Percentiles rank a stretch among this genome's conserved stretches.
These are phyloP conservation scores for Pseudococcus jackbeardsleyi DNA, from an alignment of 2,888 invertebrate genomes.

Conservation along the genomic window DNA sequence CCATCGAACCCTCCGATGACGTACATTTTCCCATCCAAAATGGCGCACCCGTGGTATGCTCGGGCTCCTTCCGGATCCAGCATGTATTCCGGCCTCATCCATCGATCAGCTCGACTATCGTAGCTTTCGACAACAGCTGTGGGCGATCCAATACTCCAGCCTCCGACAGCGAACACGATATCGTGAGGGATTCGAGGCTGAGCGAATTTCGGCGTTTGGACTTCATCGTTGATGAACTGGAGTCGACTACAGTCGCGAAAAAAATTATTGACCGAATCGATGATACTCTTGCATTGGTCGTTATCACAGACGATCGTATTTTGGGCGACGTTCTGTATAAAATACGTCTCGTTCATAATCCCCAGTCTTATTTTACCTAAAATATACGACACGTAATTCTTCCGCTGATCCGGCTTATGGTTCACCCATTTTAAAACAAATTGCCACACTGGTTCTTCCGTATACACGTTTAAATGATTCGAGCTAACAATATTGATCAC, in stretches of 20 bases:
- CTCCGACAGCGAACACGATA: conserved; percentile 87
- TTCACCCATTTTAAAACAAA: conserved; percentile 65
- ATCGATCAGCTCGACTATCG: conserved; percentile 89
- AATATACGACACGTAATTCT: conserved; percentile 47
- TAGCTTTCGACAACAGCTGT: conserved; percentile 88
- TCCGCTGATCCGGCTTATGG: conserved; percentile 46
- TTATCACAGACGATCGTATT: conserved; percentile 88
- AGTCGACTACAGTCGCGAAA: conserved; percentile 56
- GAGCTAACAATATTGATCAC: conserved; percentile 60
- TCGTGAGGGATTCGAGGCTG: conserved; percentile 84
- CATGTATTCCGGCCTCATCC: conserved; percentile 74
- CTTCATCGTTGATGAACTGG: conserved; percentile 56
- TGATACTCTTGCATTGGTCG: conserved; percentile 87
- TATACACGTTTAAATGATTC: conserved; percentile 65
- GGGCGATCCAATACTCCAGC: conserved; percentile 82
- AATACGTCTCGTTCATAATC: conserved; percentile 65
- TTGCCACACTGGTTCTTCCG: conserved; percentile 66
- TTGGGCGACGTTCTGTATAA: conserved; percentile 63
- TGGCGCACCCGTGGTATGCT: conserved; percentile 94
- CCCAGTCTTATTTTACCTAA: conserved; percentile 65
- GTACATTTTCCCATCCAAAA: conserved; percentile 86
- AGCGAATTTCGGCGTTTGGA: conserved; percentile 82
- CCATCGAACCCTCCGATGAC: conserved; percentile 95
- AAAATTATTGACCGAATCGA: conserved; percentile 92
- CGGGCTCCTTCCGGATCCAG: conserved; percentile 72